phyloP scores from a whole-genome alignment of 2,888 invertebrate species.

The Lathronympha strigana region DNA sequence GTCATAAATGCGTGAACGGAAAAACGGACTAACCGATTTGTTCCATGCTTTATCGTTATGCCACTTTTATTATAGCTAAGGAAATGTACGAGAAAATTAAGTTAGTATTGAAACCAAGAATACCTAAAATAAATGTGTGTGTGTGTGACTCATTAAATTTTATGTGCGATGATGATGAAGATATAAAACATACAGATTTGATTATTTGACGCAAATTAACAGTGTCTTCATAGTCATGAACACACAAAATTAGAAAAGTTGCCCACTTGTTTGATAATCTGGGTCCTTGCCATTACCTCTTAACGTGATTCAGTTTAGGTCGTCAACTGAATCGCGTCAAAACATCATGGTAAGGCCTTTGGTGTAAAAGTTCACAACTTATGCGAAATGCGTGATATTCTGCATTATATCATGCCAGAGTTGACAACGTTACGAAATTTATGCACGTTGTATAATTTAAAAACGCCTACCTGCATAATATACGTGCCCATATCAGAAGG shows the following conservation, averaged over 20 bases:
- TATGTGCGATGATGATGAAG: neutral
- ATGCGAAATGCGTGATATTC: neutral
- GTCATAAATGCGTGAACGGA: conserved; percentile 5
- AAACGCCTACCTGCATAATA: neutral
- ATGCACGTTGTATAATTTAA: neutral
- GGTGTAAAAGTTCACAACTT: no score
- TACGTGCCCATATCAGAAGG: neutral
- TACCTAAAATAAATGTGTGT: neutral
- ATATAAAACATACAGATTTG: neutral
- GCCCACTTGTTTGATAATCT: no score
- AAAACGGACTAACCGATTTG: conserved; percentile 26
- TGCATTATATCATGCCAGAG: neutral
- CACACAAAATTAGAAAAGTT: no score
- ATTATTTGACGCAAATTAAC: no score
- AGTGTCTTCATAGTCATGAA: no score
- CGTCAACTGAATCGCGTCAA: no score
- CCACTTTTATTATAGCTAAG: conserved; percentile 31
- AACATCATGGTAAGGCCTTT: no score
- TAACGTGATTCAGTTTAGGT: no score
- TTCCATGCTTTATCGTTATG: conserved; percentile 31
- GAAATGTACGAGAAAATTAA: conserved; percentile 34
- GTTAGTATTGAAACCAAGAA: conserved; percentile 17
- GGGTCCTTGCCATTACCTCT: no score
- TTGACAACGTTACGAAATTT: neutral
- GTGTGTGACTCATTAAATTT: conserved; percentile 7